Percentiles rank a stretch among this genome's conserved stretches.
Evolutionary conservation across 1,140 invertebrate species (phyloP).

Genomic region (Drosophila repletoides): DNA sequence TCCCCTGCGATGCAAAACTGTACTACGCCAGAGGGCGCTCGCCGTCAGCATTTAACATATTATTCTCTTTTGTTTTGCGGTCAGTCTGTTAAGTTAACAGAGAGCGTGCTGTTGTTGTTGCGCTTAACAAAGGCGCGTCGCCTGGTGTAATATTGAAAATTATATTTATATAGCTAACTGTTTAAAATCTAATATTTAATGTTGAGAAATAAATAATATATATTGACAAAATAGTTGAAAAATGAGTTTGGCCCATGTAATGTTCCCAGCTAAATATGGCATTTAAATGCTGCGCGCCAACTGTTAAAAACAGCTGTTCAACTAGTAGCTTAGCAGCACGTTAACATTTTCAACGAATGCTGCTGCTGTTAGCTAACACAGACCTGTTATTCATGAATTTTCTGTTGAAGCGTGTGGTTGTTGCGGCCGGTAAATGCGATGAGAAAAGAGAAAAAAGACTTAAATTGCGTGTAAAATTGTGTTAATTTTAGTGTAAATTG

Average conservation of each 20-base stretch:
- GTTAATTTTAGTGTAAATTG: conserved; percentile 15
- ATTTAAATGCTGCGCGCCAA: conserved; percentile 12
- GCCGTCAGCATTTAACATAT: background rate
- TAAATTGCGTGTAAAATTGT: conserved; percentile 25
- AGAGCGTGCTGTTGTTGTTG: background rate
- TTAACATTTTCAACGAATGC: conserved; percentile 27
- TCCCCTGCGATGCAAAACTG: background rate
- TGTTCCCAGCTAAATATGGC: too few relatives aligned
- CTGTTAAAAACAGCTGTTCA: conserved; percentile 15
- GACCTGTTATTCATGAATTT: conserved; percentile 41
- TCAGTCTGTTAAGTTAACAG: background rate
- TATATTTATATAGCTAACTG: background rate
- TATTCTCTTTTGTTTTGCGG: background rate
- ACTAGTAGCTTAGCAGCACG: background rate
- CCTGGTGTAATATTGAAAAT: too few relatives aligned
- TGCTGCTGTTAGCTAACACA: conserved; percentile 27
- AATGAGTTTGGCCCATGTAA: too few relatives aligned
- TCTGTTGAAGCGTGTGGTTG: conserved; percentile 46
- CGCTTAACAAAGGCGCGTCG: background rate
- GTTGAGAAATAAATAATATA: background rate
- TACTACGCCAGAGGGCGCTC: conserved; percentile 20
- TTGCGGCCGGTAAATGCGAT: conserved; percentile 39
- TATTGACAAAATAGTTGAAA: background rate
- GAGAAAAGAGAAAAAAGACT: conserved; percentile 27
- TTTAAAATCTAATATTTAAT: background rate